Conservation (phyloP, 2,888 invertebrate genomes). For the Cryptophagus acutangulus region DNA sequence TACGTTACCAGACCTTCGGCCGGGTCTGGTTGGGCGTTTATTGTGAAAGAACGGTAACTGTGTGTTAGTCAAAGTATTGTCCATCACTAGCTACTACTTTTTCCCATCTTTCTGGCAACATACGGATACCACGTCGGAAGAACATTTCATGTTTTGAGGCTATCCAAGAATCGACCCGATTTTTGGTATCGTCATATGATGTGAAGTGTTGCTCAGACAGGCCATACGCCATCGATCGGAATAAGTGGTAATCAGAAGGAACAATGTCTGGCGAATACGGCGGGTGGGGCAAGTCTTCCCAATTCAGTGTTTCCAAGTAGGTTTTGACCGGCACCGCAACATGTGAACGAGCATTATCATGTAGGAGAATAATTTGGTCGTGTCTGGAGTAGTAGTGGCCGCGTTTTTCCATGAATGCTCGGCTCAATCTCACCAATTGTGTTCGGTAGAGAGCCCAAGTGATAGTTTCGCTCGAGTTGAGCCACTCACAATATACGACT, state of each 20-base stretch:
- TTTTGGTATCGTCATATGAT: slow-evolving; percentile 12
- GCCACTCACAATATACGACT: slow-evolving; percentile 8
- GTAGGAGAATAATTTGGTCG: slow-evolving; percentile 22
- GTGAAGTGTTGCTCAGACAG: slow-evolving; percentile 19
- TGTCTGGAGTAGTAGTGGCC: slow-evolving; percentile 15
- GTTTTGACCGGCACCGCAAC: slow-evolving; percentile 16
- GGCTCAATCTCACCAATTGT: background rate
- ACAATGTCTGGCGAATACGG: slow-evolving; percentile 25
- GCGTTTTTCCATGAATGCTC: slow-evolving; percentile 1
- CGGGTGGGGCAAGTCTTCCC: slow-evolving; percentile 21
- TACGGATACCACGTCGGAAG: slow-evolving; percentile 1
- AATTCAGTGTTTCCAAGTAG: slow-evolving; percentile 16
- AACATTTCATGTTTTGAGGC: background rate
- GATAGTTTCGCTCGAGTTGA: slow-evolving; percentile 8
- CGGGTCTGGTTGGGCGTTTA: no score
- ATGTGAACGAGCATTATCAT: slow-evolving; percentile 21
- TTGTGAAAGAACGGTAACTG: no score
- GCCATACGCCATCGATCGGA: slow-evolving; percentile 21
- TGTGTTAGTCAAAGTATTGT: background rate
- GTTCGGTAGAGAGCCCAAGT: slow-evolving; percentile 6
- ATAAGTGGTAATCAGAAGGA: slow-evolving; percentile 22
- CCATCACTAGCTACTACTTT: background rate
- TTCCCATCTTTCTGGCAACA: slow-evolving; percentile 2
- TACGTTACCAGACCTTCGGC: no score
- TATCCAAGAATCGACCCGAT: slow-evolving; percentile 11